These are phyloP conservation scores for Enteromius radiatus DNA, from an alignment of 2,797 vertebrate species.

Conservation along the genomic window DNA sequence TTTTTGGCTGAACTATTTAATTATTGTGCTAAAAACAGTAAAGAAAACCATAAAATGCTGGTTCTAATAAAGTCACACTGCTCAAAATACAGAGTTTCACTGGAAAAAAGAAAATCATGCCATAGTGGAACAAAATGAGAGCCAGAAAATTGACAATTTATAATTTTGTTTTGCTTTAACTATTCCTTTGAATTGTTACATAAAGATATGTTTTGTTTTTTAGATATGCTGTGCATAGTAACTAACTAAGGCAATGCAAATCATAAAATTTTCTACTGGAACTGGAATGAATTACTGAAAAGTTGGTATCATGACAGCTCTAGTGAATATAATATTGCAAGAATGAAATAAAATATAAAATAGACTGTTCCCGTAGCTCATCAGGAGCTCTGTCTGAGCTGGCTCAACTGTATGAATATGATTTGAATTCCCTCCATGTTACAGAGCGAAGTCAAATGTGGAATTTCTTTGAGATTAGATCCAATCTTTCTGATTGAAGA, in stretches of 20 bases:
- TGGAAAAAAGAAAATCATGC: too few species aligned
- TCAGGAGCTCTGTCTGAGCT: neutral
- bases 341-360: neutral
- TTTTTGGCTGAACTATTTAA: neutral
- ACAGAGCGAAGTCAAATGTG: conserved; percentile 15
- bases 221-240: neutral
- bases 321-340: neutral
- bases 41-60: too few species aligned
- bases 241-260: neutral
- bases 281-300: neutral
- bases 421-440: conserved; percentile 27
- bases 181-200: neutral
- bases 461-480: conserved; percentile 29
- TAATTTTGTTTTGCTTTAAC: neutral
- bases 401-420: conserved; percentile 15
- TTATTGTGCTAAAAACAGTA: too few species aligned
- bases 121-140: too few species aligned
- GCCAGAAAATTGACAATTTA: too few species aligned
- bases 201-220: neutral
- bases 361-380: neutral
- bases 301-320: neutral
- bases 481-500: conserved; percentile 2
- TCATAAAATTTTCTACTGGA: neutral
- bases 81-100: too few species aligned
- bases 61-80: too few species aligned